Conservation (phyloP, 2,888 invertebrate genomes). For the Stenodema calcarata region DNA sequence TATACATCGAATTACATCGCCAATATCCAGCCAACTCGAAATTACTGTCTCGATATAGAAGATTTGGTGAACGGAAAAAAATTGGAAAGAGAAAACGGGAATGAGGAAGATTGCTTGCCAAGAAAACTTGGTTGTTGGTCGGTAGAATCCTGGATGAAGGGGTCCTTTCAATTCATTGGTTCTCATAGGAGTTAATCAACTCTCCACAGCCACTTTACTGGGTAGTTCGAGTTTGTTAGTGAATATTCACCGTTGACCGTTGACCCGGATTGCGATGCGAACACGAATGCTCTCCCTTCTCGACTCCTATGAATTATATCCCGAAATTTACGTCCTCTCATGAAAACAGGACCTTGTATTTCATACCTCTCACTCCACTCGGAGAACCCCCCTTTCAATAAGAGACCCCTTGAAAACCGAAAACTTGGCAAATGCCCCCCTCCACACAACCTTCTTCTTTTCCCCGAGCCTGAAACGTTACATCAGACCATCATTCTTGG, state of each 20-base stretch:
- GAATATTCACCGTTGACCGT: constrained; percentile 37
- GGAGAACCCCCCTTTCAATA: background rate
- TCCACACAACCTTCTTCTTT: constrained; percentile 8
- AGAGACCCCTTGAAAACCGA: background rate
- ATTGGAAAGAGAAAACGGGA: background rate
- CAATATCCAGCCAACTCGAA: background rate
- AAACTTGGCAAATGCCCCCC: constrained; percentile 23
- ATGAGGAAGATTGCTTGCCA: constrained; percentile 2
- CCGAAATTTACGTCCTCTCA: constrained; percentile 20
- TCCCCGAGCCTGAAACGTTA: background rate
- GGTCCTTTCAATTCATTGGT: constrained; percentile 39
- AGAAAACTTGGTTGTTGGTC: background rate
- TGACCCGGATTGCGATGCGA: constrained; percentile 38
- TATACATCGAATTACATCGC: background rate
- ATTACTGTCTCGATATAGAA: background rate
- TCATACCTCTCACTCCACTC: constrained; percentile 23
- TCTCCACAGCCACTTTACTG: constrained; percentile 26
- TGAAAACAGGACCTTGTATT: constrained; percentile 35
- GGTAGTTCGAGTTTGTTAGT: constrained; percentile 42
- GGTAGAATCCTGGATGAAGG: background rate
- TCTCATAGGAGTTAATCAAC: constrained; percentile 34
- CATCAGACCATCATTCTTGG: background rate
- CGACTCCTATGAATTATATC: constrained; percentile 22
- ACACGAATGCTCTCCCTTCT: background rate
- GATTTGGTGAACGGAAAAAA: background rate